phyloP scores from a whole-genome alignment of 2,888 invertebrate genomes.

The Drosophila cognata region DNA sequence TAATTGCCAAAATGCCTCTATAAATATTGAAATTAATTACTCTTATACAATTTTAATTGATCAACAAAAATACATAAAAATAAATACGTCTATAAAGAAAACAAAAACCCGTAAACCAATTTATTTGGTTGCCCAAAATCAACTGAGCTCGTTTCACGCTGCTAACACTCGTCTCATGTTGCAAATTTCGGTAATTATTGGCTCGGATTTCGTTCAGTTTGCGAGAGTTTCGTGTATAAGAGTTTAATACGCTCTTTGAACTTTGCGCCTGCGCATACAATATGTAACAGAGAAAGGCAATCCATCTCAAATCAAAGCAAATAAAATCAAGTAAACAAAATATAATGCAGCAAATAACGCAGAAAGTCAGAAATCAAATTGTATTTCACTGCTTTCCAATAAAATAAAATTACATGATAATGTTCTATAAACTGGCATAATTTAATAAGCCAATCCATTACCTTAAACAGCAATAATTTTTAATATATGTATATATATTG shows the following conservation, averaged over 20 bases:
- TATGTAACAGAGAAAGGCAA: background rate
- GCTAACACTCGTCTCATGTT: conserved; percentile 14
- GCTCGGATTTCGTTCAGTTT: conserved; percentile 47
- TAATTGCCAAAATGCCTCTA: conserved; percentile 20
- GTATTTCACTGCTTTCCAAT: background rate
- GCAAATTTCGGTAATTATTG: conserved; percentile 6
- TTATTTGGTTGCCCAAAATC: conserved; percentile 48
- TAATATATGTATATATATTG: background rate
- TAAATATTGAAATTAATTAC: conserved; percentile 42
- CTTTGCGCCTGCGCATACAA: conserved; percentile 49
- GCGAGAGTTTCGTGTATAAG: conserved; percentile 30
- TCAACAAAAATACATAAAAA: conserved; percentile 9
- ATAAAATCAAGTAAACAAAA: conserved; percentile 1
- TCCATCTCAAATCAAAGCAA: background rate
- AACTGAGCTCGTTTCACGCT: conserved; percentile 30
- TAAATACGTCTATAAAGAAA: background rate
- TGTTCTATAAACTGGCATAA: background rate
- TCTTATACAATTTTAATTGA: conserved; percentile 34
- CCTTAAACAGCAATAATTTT: background rate
- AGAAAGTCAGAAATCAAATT: conserved; percentile 1
- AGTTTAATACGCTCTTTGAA: conserved; percentile 16
- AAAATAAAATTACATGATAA: background rate
- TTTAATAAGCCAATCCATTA: background rate
- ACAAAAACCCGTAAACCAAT: conserved; percentile 21
- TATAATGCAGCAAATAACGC: conserved; percentile 14